Evolutionary conservation across 2,797 vertebrate species (phyloP).

Genomic region (Xenentodon cancila): DNA sequence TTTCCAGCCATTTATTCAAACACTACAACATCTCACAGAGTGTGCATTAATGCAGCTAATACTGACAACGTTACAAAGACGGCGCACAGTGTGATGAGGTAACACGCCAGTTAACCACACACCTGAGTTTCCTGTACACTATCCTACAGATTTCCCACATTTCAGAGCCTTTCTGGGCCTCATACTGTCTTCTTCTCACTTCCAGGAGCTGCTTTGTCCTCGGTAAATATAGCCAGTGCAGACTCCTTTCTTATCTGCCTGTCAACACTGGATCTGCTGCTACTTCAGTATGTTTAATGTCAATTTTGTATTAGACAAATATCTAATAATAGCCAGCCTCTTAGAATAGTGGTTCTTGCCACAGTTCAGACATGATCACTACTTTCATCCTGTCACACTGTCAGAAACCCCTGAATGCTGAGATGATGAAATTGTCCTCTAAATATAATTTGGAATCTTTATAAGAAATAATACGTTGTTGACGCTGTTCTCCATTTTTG

Average conservation of each 20-base stretch:
- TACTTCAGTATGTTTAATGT: conserved; percentile 71
- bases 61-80: conserved; percentile 10
- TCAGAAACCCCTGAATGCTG: conserved; percentile 48
- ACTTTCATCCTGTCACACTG: conserved; percentile 55
- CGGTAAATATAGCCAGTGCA: conserved; percentile 51
- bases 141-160: conserved; percentile 12
- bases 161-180: conserved; percentile 44
- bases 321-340: conserved; percentile 72
- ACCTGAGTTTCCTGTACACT: conserved; percentile 5
- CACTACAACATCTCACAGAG: conserved; percentile 1
- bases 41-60: conserved; percentile 14
- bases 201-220: conserved; percentile 47
- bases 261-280: conserved; percentile 62
- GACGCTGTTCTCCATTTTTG: conserved; percentile 30
- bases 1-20: conserved; percentile 4
- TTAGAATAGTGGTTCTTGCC: conserved; percentile 46
- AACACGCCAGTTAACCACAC: conserved; percentile 21
- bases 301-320: conserved; percentile 66
- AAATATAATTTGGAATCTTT: conserved; percentile 44
- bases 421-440: conserved; percentile 46
- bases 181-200: conserved; percentile 38
- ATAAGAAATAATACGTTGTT: conserved; percentile 40
- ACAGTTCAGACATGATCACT: conserved; percentile 42
- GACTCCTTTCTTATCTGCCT: conserved; percentile 48
- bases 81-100: conserved; percentile 5